Evolutionary conservation across 2,888 invertebrate species (phyloP).

Genomic region (Eurois occulta): DNA sequence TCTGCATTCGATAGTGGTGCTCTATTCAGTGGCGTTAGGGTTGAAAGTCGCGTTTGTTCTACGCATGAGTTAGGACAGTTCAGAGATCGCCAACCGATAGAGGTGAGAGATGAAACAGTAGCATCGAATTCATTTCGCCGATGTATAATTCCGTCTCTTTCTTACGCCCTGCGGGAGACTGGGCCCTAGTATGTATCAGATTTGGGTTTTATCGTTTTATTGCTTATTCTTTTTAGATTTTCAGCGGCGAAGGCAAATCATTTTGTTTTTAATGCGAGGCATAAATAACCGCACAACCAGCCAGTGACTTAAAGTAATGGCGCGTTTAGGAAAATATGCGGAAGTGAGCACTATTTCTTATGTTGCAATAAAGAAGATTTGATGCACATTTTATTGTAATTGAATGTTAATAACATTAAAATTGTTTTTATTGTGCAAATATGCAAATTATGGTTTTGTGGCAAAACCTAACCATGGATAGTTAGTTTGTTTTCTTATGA

Average conservation of each 20-base stretch:
- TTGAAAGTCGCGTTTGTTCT: slow-evolving; percentile 82
- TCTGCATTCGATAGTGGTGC: slow-evolving; percentile 84
- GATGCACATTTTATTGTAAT: slow-evolving; percentile 65
- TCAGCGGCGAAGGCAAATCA: slow-evolving; percentile 90
- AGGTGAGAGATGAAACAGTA: slow-evolving; percentile 91
- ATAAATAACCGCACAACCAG: slow-evolving; percentile 88
- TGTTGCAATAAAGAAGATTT: slow-evolving; percentile 64
- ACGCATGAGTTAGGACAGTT: slow-evolving; percentile 87
- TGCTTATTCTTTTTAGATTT: slow-evolving; percentile 91
- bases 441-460: slow-evolving; percentile 25
- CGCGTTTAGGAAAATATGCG: slow-evolving; percentile 85
- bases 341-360: slow-evolving; percentile 83
- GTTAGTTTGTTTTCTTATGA: background rate
- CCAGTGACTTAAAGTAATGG: slow-evolving; percentile 87
- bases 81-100: slow-evolving; percentile 88
- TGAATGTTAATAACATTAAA: slow-evolving; percentile 59
- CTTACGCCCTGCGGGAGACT: slow-evolving; percentile 87
- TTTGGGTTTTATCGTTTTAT: slow-evolving; percentile 91
- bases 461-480: too few species aligned
- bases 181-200: slow-evolving; percentile 90
- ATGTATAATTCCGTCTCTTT: slow-evolving; percentile 86
- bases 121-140: slow-evolving; percentile 89
- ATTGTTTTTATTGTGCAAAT: slow-evolving; percentile 39
- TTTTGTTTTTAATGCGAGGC: slow-evolving; percentile 89
- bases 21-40: slow-evolving; percentile 79